These are phyloP conservation scores for Drosophila nasuta DNA, from an alignment of 1,140 invertebrate species.

Conservation along the genomic window DNA sequence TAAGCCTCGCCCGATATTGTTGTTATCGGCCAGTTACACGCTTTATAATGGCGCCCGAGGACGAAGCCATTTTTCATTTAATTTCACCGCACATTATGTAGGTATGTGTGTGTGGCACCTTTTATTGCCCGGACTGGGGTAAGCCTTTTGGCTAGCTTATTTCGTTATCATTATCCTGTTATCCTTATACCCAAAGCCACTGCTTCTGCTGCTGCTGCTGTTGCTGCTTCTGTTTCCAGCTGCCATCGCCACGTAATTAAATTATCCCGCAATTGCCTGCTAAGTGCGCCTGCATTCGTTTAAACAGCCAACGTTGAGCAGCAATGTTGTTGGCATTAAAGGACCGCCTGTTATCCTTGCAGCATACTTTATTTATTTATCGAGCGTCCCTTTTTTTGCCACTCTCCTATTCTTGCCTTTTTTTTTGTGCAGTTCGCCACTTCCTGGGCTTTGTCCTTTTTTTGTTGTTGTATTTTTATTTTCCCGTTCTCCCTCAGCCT, in stretches of 20 bases:
- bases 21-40: constrained; percentile 68
- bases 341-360: constrained; percentile 30
- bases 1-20: constrained; percentile 67
- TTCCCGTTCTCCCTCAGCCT: constrained; percentile 27
- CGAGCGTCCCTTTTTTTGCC: constrained; percentile 37
- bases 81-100: constrained; percentile 54
- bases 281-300: constrained; percentile 76
- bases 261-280: constrained; percentile 80
- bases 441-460: constrained; percentile 64
- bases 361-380: constrained; percentile 70
- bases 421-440: constrained; percentile 38
- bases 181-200: constrained; percentile 46
- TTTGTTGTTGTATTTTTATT: too few species aligned
- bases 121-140: constrained; percentile 50
- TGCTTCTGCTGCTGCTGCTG: not conserved
- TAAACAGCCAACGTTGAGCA: constrained; percentile 18
- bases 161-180: constrained; percentile 81
- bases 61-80: constrained; percentile 69
- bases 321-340: constrained; percentile 60
- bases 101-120: constrained; percentile 23
- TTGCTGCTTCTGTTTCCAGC: not conserved
- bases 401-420: not conserved
- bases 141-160: constrained; percentile 72
- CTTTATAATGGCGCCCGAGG: constrained; percentile 41
- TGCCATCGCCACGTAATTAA: constrained; percentile 67